phyloP scores from a whole-genome alignment of 2,888 invertebrate genomes.

The Melangyna quadrimaculata region DNA sequence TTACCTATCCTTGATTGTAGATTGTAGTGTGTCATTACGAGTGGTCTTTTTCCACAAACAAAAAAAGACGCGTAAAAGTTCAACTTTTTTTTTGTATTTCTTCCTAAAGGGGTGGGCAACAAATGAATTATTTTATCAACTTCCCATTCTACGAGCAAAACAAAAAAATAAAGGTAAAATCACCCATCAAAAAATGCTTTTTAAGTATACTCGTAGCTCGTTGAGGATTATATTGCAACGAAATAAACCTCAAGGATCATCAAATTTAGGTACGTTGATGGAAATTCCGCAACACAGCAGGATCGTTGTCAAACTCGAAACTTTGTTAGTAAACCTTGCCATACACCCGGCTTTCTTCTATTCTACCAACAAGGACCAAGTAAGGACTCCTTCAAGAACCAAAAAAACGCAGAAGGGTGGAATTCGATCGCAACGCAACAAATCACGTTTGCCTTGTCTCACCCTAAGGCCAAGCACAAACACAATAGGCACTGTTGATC shows the following conservation, averaged over 20 bases:
- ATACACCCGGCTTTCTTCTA: conserved; percentile 60
- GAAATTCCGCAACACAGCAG: conserved; percentile 52
- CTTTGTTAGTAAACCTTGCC: conserved; percentile 66
- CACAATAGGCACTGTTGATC: conserved; percentile 61
- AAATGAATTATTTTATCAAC: conserved; percentile 64
- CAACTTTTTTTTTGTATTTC: background rate
- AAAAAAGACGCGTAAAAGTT: conserved; percentile 69
- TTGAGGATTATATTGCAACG: background rate
- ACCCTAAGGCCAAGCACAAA: conserved; percentile 55
- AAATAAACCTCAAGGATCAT: conserved; percentile 48
- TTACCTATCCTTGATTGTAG: conserved; percentile 42
- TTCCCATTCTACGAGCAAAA: conserved; percentile 29
- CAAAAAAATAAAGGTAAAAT: background rate
- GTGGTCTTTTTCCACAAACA: conserved; percentile 41
- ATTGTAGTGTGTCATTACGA: conserved; percentile 14
- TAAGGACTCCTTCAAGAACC: conserved; percentile 55
- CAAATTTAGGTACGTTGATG: conserved; percentile 24
- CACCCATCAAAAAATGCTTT: conserved; percentile 11
- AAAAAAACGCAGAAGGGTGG: conserved; percentile 24
- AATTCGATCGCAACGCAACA: conserved; percentile 1
- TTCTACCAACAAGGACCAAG: conserved; percentile 1
- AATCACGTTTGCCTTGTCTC: conserved; percentile 58
- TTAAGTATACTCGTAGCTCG: background rate
- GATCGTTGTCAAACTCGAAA: conserved; percentile 57
- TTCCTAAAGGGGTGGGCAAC: conserved; percentile 50